These are phyloP conservation scores for Epizoanthus illoricatus DNA, from an alignment of 92 coral and sea anemone species.

Conservation along the genomic window DNA sequence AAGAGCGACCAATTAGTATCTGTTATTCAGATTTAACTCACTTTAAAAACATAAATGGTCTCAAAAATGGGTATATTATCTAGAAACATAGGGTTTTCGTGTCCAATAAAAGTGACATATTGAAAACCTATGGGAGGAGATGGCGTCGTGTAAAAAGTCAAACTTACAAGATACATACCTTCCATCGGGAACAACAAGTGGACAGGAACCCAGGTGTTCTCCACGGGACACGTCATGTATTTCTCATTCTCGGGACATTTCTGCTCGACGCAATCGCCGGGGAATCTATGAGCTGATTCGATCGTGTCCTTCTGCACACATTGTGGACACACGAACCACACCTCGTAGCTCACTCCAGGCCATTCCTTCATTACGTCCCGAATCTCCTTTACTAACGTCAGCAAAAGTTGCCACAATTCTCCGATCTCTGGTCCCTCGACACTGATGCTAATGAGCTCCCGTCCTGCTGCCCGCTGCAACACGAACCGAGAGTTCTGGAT, in stretches of 20 bases:
- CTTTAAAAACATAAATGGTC: no score
- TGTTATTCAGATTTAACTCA: no score
- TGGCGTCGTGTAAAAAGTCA: no score
- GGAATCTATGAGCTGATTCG: conserved; percentile 51
- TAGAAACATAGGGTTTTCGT: no score
- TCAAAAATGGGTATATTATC: no score
- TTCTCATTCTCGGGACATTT: conserved; percentile 38
- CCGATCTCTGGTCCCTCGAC: conserved; percentile 46
- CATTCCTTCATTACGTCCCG: conserved; percentile 47
- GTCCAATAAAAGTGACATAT: no score
- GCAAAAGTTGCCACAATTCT: conserved; percentile 58
- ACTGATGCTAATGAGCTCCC: conserved; percentile 32
- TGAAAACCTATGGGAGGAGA: background rate
- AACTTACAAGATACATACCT: background rate
- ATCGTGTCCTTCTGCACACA: conserved; percentile 40
- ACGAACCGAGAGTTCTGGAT: conserved; percentile 38
- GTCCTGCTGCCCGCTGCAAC: conserved; percentile 41
- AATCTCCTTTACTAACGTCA: conserved; percentile 40
- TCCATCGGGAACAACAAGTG: conserved; percentile 39
- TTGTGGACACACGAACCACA: conserved; percentile 70
- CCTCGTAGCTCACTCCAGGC: conserved; percentile 62
- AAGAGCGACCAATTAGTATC: background rate
- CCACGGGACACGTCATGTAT: conserved; percentile 51
- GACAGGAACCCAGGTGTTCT: conserved; percentile 21
- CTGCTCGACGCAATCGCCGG: conserved; percentile 33